These are phyloP conservation scores for Esox masquinongy DNA, from an alignment of 2,797 vertebrate genomes.

Conservation along the genomic window DNA sequence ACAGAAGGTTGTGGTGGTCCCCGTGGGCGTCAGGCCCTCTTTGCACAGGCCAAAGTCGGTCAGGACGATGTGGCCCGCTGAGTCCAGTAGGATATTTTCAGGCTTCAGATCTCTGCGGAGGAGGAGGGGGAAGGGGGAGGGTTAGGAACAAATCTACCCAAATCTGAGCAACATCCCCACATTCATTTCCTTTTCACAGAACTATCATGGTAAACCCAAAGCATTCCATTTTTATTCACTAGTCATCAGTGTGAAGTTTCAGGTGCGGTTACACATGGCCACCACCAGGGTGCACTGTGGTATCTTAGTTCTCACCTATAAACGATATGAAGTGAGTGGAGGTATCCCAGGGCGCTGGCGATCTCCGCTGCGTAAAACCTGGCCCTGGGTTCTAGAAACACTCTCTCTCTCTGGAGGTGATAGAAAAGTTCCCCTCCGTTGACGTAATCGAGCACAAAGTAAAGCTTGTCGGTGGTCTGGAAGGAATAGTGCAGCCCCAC, in stretches of 20 bases:
- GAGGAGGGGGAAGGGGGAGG: slow-evolving; percentile 15
- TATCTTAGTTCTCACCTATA: slow-evolving; percentile 70
- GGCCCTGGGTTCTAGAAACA: slow-evolving; percentile 81
- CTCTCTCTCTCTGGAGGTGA: slow-evolving; percentile 80
- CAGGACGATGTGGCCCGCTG: slow-evolving; percentile 93
- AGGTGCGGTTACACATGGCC: not conserved
- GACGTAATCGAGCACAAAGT: slow-evolving; percentile 83
- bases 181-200: not conserved
- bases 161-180: not conserved
- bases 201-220: not conserved
- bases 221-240: not conserved
- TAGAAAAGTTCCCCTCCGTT: slow-evolving; percentile 84
- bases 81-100: slow-evolving; percentile 96
- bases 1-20: slow-evolving; percentile 94
- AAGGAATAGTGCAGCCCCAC: slow-evolving; percentile 84
- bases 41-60: slow-evolving; percentile 99
- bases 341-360: slow-evolving; percentile 80
- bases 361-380: slow-evolving; percentile 82
- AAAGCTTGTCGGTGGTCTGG: slow-evolving; percentile 83
- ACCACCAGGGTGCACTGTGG: slow-evolving; percentile 51
- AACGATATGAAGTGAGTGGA: slow-evolving; percentile 80
- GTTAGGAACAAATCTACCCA: not conserved
- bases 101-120: slow-evolving; percentile 94
- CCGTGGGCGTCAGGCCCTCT: slow-evolving; percentile 90
- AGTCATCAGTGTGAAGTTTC: not conserved